Conservation (phyloP, 92 coral and sea anemone species). For the Palythoa grandis region DNA sequence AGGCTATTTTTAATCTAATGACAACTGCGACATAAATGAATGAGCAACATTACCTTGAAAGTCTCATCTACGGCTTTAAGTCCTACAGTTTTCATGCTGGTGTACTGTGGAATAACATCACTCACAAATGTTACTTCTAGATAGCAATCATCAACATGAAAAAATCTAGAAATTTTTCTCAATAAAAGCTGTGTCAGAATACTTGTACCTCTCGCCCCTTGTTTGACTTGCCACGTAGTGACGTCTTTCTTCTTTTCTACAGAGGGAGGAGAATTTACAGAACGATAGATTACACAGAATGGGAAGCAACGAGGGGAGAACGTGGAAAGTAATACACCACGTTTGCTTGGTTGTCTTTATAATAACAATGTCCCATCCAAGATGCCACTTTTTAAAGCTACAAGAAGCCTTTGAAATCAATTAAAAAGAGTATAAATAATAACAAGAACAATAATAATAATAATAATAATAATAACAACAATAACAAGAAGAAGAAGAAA, state of each 20-base stretch:
- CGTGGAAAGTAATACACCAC: too few species aligned
- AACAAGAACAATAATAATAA: too few species aligned
- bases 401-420: too few species aligned
- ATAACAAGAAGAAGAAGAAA: too few species aligned
- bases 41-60: conserved; percentile 70
- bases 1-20: too few species aligned
- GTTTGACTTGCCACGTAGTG: conserved; percentile 81
- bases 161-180: neutral
- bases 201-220: conserved; percentile 90
- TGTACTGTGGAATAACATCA: conserved; percentile 73
- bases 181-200: neutral
- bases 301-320: neutral
- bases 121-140: neutral
- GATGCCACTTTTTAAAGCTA: too few species aligned
- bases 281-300: neutral
- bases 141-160: neutral
- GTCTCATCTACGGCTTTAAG: conserved; percentile 97
- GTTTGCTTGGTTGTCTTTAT: too few species aligned
- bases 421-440: too few species aligned
- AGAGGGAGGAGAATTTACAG: conserved; percentile 19
- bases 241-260: conserved; percentile 89
- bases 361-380: too few species aligned
- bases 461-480: too few species aligned
- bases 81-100: conserved; percentile 94
- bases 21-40: neutral